These are phyloP conservation scores for Campoplex nolae DNA, from an alignment of 2,888 invertebrate species.

Conservation along the genomic window DNA sequence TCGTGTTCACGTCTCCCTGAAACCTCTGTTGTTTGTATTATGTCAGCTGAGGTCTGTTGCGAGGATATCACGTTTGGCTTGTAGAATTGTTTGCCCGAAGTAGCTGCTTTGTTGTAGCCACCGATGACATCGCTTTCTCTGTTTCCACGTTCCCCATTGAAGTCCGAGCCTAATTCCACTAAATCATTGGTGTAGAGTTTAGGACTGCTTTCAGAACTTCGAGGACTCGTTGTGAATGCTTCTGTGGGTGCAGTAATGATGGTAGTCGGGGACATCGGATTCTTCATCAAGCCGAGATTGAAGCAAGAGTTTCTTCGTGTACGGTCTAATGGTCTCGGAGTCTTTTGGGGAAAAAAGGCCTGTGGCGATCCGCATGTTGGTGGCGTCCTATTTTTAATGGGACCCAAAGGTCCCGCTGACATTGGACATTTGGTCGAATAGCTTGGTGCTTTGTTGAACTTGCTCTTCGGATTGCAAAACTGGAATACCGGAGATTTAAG, in stretches of 20 bases:
- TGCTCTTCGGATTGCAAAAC: constrained; percentile 77
- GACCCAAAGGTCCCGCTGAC: constrained; percentile 66
- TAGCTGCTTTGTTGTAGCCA: constrained; percentile 35
- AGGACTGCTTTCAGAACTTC: constrained; percentile 41
- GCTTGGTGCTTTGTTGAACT: constrained; percentile 77
- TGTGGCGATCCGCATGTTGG: constrained; percentile 70
- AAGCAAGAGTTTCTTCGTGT: constrained; percentile 77
- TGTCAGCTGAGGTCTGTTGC: constrained; percentile 5
- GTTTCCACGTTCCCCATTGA: constrained; percentile 3
- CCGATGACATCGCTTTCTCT: constrained; percentile 8
- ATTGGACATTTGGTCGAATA: constrained; percentile 78
- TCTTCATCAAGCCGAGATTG: constrained; percentile 70
- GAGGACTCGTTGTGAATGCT: constrained; percentile 32
- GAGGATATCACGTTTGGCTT: constrained; percentile 39
- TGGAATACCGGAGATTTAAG: constrained; percentile 75
- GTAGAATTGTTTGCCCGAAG: constrained; percentile 46
- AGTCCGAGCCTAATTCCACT: constrained; percentile 46
- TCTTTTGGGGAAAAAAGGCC: constrained; percentile 71
- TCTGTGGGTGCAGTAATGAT: constrained; percentile 71
- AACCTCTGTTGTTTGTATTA: constrained; percentile 7
- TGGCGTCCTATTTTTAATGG: constrained; percentile 66
- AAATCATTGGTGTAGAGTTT: constrained; percentile 43
- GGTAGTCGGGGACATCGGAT: constrained; percentile 78
- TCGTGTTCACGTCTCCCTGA: constrained; percentile 37
- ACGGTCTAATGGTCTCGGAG: constrained; percentile 73